A percentile compares a stretch with the other conserved stretches of the same genome.
Conservation (phyloP, 1,140 invertebrate species). For the Pseudobourletiella spinata region DNA sequence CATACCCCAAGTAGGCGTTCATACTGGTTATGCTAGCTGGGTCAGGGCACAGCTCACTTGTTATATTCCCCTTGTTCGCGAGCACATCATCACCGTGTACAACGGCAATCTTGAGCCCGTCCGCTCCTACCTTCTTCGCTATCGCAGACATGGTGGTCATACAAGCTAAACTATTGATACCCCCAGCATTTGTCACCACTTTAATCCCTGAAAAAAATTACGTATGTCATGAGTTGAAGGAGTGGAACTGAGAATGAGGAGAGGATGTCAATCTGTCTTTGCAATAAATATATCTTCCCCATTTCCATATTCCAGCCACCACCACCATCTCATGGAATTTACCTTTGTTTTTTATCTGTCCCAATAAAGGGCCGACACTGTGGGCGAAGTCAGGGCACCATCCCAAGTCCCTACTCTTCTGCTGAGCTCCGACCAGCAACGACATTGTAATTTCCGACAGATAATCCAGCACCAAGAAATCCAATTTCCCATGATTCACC, state of each 20-base stretch:
- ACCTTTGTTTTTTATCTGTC: constrained; percentile 47
- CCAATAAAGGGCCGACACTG: constrained; percentile 44
- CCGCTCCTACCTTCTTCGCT: constrained; percentile 40
- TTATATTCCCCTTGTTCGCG: constrained; percentile 37
- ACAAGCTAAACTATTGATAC: constrained; percentile 48
- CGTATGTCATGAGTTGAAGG: constrained; percentile 7
- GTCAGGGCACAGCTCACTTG: constrained; percentile 39
- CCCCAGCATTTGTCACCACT: constrained; percentile 49
- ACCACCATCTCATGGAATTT: too few species aligned
- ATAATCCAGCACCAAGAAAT: constrained; percentile 49
- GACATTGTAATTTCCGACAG: constrained; percentile 53
- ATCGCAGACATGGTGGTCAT: constrained; percentile 41
- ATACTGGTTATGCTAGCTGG: constrained; percentile 44
- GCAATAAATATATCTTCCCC: too few species aligned
- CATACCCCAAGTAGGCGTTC: constrained; percentile 48
- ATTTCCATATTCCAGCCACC: too few species aligned
- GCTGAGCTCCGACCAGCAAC: constrained; percentile 43
- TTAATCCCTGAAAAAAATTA: constrained; percentile 41
- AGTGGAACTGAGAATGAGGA: too few species aligned
- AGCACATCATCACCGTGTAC: constrained; percentile 36
- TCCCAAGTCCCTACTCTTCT: constrained; percentile 44
- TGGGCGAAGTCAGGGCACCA: constrained; percentile 49
- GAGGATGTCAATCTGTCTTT: too few species aligned
- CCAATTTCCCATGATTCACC: constrained; percentile 44
- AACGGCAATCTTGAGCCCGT: constrained; percentile 32